These are phyloP conservation scores for Geothlypis trichas DNA, from an alignment of 2,113 vertebrate species.

Conservation along the genomic window DNA sequence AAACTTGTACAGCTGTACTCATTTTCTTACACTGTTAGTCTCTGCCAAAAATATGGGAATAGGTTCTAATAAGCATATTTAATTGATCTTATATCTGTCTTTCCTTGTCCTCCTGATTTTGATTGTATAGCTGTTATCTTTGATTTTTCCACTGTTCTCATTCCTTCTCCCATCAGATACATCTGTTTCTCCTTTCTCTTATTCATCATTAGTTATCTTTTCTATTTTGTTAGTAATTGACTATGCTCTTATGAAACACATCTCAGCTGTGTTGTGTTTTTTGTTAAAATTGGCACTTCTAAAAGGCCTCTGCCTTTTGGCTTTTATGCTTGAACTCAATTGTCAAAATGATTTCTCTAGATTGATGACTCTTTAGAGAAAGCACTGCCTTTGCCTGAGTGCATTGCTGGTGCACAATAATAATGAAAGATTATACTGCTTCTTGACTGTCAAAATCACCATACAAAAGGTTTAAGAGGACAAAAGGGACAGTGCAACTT, in stretches of 20 bases:
- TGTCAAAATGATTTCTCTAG: conserved; percentile 54
- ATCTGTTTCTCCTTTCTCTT: neutral
- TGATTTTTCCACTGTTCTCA: neutral
- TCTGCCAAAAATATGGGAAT: neutral
- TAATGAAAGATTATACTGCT: neutral
- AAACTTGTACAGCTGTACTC: neutral
- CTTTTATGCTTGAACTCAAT: conserved; percentile 51
- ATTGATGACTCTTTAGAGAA: conserved; percentile 28
- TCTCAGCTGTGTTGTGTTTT: conserved; percentile 21
- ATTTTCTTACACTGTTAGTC: neutral
- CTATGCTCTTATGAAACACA: conserved; percentile 13
- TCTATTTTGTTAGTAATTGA: conserved; percentile 8
- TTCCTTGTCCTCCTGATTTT: neutral
- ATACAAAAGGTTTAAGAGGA: neutral
- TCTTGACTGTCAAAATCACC: neutral
- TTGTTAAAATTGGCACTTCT: conserved; percentile 54
- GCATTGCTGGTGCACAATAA: neutral
- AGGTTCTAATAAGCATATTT: neutral
- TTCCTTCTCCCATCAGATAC: neutral
- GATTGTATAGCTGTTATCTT: neutral
- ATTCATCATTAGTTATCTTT: neutral
- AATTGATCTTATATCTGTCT: neutral
- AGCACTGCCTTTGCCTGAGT: neutral
- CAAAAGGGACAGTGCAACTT: neutral
- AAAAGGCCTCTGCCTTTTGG: conserved; percentile 55